phyloP scores from a whole-genome alignment of 2,113 vertebrate species.

The Limnothrissa miodon region DNA sequence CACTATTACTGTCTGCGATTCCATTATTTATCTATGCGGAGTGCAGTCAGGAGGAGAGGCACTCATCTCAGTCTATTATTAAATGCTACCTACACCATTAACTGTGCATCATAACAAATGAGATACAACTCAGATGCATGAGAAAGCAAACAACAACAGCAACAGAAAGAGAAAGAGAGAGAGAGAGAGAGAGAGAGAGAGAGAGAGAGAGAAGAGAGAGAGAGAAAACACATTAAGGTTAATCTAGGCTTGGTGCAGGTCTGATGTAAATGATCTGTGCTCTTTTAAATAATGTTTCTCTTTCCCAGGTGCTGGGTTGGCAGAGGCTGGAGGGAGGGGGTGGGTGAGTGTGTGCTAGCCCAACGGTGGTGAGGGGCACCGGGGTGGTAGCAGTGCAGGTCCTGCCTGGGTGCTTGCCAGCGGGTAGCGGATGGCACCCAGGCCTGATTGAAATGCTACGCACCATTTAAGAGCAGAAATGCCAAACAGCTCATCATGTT shows the following conservation, averaged over 20 bases:
- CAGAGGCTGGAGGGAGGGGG: not conserved
- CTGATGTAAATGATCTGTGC: not conserved
- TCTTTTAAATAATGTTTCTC: not conserved
- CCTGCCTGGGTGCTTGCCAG: not conserved
- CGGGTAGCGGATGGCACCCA: slow-evolving; percentile 22
- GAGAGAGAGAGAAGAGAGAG: not conserved
- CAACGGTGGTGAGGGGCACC: slow-evolving; percentile 7
- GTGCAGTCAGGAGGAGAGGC: not conserved
- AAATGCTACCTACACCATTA: not conserved
- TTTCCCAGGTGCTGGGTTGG: not conserved
- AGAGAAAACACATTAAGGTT: not conserved
- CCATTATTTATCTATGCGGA: not conserved
- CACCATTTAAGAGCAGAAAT: slow-evolving; percentile 33
- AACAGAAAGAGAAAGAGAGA: not conserved
- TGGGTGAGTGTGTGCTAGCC: not conserved
- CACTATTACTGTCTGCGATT: not conserved
- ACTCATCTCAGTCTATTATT: not conserved
- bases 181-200: not conserved
- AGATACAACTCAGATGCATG: not conserved
- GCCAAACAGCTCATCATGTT: slow-evolving; percentile 43
- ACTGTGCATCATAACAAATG: not conserved
- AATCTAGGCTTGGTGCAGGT: not conserved
- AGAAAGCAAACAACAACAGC: not conserved
- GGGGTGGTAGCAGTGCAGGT: slow-evolving; percentile 14
- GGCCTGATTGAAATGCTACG: slow-evolving; percentile 38